Conservation (phyloP, 1,140 invertebrate species). For the Caenorhabditis inopinata region DNA sequence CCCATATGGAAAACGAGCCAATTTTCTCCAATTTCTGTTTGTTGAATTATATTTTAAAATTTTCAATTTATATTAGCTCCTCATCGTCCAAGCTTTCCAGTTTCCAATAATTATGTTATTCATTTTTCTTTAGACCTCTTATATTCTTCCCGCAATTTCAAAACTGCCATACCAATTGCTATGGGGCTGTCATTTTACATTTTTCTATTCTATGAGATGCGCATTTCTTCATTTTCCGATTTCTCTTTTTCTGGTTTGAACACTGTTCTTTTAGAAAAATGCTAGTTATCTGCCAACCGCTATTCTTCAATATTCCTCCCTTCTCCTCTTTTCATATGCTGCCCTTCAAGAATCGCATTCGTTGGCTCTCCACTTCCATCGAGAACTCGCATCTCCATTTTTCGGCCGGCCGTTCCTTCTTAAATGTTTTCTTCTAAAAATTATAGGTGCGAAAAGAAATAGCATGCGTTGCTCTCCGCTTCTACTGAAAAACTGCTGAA, state of each 20-base stretch:
- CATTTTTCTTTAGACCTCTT: too few species aligned
- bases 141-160: too few species aligned
- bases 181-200: too few species aligned
- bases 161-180: too few species aligned
- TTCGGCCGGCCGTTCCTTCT: background rate
- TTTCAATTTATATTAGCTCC: too few species aligned
- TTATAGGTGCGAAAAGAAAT: background rate
- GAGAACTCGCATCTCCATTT: background rate
- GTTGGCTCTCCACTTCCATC: background rate
- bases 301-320: background rate
- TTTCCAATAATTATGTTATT: too few species aligned
- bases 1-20: too few species aligned
- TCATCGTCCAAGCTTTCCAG: too few species aligned
- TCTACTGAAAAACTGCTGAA: too few species aligned
- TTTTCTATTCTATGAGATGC: too few species aligned
- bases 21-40: too few species aligned
- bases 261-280: background rate
- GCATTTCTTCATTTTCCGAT: background rate
- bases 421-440: background rate
- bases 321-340: background rate
- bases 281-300: background rate
- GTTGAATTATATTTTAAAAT: too few species aligned
- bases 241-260: background rate
- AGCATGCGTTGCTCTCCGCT: background rate
- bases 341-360: conserved; percentile 15